Base-by-base conservation (phyloP, 2,797 vertebrate species). In the Muscicapa comitata region DNA sequence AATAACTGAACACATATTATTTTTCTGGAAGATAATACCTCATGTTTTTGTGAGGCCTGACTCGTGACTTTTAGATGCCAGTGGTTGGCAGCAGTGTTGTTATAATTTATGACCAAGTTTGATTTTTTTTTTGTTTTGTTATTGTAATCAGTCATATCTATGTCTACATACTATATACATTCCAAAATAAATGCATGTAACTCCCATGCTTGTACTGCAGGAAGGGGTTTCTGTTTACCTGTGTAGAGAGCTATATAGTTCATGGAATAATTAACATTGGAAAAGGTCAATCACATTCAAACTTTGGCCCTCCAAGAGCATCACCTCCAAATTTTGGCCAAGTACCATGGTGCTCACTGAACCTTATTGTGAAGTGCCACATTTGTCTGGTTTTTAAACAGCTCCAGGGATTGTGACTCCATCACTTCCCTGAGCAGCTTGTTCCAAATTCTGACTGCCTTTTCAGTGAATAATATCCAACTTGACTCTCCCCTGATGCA, bases 61-160 rank as follows among this genome's bases (percentile, higher is more conserved):
- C 82, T 77, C 3, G 23, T 91, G 90, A 91, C 80, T 93, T 86
- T 35, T 33, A 70, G 79, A 63, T 83, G 68, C 45, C 0, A 1
- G 3, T 31, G 35, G 53, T 35, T 95, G 94, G 77, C 94, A 95
- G 45, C 23, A 10, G 35, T 63, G 61, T 73, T 90, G 91, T 51
- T 89, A 23, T 24, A 76, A 71, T 85, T 85, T 67, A 76, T 94
- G 77, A 82, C 63, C 74, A 79, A 91, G 43, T 79, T 76, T 82
- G 59, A 48, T 16, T 68, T 55, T 29, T 65, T 66, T 14, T 65
- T 73, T 55, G 21, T 79, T 87, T 26, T 48, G 47, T 48, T 48
- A 25, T 47, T 86, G 51, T 62, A 82, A 76, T 82, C 94, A 73
- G 48, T 82, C 67, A 42, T 47, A 81, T 38, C 82, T 76, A 17